phyloP scores from a whole-genome alignment of 2,888 invertebrate species.

The Diaperis boleti region DNA sequence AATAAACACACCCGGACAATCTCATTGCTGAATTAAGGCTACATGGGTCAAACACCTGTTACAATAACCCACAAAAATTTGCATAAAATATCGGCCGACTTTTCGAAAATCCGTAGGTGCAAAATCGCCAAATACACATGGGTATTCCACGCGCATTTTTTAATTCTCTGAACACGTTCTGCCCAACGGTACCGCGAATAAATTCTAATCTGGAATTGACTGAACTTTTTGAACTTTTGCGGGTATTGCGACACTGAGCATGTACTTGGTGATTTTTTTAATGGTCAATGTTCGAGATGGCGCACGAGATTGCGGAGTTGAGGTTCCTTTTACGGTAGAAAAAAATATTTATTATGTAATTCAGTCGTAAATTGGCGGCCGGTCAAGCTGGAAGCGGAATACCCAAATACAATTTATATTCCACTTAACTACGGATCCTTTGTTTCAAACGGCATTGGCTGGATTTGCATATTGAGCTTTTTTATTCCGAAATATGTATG shows the following conservation, averaged over 20 bases:
- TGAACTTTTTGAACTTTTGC: conserved; percentile 26
- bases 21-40: conserved; percentile 37
- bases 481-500: no score
- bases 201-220: conserved; percentile 11
- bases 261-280: conserved; percentile 22
- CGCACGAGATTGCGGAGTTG: not conserved
- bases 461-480: no score
- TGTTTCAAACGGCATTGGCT: no score
- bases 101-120: conserved; percentile 7
- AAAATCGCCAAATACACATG: no score
- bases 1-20: conserved; percentile 36
- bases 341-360: conserved; percentile 20
- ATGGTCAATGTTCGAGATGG: not conserved
- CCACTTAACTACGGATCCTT: no score
- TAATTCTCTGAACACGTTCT: conserved; percentile 30
- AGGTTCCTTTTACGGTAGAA: conserved; percentile 8
- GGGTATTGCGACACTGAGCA: conserved; percentile 12
- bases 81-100: conserved; percentile 6
- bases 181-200: conserved; percentile 20
- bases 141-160: no score
- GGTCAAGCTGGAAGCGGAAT: not conserved
- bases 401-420: conserved; percentile 1
- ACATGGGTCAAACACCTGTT: conserved; percentile 37
- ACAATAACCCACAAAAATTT: conserved; percentile 36
- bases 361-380: conserved; percentile 3